phyloP scores from a whole-genome alignment of 2,797 vertebrate species.

The Corythornis leucogaster region DNA sequence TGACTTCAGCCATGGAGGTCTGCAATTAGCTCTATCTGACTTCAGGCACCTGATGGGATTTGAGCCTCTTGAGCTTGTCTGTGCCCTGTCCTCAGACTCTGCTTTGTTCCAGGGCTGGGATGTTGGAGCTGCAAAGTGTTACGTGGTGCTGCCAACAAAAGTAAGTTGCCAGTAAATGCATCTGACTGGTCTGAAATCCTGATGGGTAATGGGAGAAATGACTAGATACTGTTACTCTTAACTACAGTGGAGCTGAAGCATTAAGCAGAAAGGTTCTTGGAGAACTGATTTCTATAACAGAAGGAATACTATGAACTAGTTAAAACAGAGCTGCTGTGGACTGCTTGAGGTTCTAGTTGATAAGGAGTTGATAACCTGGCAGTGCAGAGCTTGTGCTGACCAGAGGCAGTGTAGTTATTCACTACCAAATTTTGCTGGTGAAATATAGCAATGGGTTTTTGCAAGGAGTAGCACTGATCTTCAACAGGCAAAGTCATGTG shows the following conservation, averaged over 20 bases:
- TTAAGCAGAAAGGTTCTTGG: neutral
- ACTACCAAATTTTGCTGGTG: neutral
- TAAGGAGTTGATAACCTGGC: neutral
- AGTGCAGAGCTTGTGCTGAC: neutral
- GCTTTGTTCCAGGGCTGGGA: neutral
- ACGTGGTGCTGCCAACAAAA: neutral
- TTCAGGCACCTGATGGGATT: neutral
- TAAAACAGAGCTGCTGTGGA: neutral
- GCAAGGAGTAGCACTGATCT: neutral
- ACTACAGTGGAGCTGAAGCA: neutral
- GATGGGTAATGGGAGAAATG: neutral
- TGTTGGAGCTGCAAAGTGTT: fast-evolving
- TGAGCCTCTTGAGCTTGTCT: neutral
- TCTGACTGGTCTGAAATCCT: neutral
- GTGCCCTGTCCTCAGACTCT: neutral
- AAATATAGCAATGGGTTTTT: neutral
- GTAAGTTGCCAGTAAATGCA: neutral
- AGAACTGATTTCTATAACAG: neutral
- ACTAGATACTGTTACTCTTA: neutral
- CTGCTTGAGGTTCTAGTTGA: neutral
- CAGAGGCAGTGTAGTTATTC: neutral
- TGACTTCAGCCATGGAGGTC: conserved; percentile 78
- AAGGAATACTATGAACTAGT: neutral
- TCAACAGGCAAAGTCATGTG: neutral
- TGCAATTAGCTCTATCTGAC: conserved; percentile 86